A percentile compares a stretch with the other conserved stretches of the same genome.
Evolutionary conservation across 2,113 vertebrate species (phyloP).

Genomic region (Campylomormyrus numenius): DNA sequence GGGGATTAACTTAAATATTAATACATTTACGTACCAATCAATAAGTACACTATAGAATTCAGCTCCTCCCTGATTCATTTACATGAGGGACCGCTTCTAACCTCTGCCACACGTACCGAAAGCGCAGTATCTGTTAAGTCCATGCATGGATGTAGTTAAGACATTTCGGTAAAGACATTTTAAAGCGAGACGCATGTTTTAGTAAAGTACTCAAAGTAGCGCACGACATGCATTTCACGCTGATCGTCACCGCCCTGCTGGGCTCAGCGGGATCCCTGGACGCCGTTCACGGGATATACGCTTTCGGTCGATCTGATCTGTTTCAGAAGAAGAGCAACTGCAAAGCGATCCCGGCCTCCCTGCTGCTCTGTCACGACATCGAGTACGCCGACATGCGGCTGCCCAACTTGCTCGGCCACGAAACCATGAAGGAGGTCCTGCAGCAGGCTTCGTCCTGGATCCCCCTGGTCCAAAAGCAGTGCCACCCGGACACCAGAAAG

Average conservation of each 20-base stretch:
- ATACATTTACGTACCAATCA: not conserved
- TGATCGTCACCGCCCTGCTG: slow-evolving; percentile 45
- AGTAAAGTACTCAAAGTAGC: not conserved
- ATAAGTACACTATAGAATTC: not conserved
- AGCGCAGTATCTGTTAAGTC: not conserved
- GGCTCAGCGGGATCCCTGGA: slow-evolving; percentile 57
- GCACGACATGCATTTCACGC: slow-evolving; percentile 31
- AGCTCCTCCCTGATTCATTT: slow-evolving; percentile 13
- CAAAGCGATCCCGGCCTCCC: slow-evolving; percentile 79
- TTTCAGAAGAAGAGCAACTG: slow-evolving; percentile 85
- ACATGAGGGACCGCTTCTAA: not conserved
- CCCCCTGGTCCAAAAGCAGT: slow-evolving; percentile 91
- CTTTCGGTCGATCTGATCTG: slow-evolving; percentile 78
- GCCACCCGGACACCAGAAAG: slow-evolving; percentile 89
- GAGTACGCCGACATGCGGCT: slow-evolving; percentile 93
- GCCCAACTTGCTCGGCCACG: slow-evolving; percentile 93
- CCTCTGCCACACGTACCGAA: not conserved
- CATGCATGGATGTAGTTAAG: not conserved
- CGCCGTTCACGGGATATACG: slow-evolving; percentile 72
- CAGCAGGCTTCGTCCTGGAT: slow-evolving; percentile 96
- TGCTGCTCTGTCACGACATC: slow-evolving; percentile 85
- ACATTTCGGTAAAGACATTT: not conserved
- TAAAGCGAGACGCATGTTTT: not conserved
- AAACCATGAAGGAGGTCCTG: slow-evolving; percentile 89
- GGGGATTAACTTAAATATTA: not conserved